These are phyloP conservation scores for Porites rus DNA, from an alignment of 92 coral and sea anemone genomes.

Conservation along the genomic window DNA sequence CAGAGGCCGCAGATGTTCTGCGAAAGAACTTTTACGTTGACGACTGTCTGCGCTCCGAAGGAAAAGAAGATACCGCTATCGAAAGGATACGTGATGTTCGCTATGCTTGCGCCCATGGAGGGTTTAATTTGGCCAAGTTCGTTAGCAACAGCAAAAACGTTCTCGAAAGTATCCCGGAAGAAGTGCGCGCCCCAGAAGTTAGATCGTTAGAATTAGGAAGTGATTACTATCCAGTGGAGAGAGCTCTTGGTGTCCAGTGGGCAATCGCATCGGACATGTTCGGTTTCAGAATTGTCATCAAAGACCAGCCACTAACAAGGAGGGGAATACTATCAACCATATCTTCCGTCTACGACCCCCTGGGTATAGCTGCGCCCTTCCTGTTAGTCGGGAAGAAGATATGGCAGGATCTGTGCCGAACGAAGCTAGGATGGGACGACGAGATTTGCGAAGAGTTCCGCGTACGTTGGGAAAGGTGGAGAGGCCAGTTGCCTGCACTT, in stretches of 20 bases:
- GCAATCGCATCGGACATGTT: conserved; percentile 8
- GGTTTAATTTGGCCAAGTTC: conserved; percentile 15
- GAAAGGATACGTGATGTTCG: neutral
- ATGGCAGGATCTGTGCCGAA: conserved; percentile 9
- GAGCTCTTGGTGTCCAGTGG: conserved; percentile 47
- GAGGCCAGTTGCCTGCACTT: conserved; percentile 14
- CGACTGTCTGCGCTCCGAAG: conserved; percentile 23
- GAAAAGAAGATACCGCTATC: neutral
- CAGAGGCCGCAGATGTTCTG: conserved; percentile 6
- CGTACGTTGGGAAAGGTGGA: conserved; percentile 37
- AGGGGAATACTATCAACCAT: conserved; percentile 37
- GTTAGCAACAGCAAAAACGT: conserved; percentile 1
- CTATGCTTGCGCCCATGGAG: conserved; percentile 23
- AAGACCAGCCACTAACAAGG: conserved; percentile 21
- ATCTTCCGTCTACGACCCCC: conserved; percentile 16
- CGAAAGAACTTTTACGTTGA: conserved; percentile 19
- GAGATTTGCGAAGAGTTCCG: conserved; percentile 25
- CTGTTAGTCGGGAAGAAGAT: conserved; percentile 18
- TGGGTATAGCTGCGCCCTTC: conserved; percentile 16
- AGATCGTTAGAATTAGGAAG: conserved; percentile 7
- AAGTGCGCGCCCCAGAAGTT: neutral
- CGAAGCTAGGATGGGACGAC: conserved; percentile 25
- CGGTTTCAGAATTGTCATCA: conserved; percentile 24
- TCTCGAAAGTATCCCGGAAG: conserved; percentile 4
- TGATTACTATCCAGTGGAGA: conserved; percentile 6